Conservation (phyloP, 2,113 vertebrate species). For the Cyprinodon brontotheroides region DNA sequence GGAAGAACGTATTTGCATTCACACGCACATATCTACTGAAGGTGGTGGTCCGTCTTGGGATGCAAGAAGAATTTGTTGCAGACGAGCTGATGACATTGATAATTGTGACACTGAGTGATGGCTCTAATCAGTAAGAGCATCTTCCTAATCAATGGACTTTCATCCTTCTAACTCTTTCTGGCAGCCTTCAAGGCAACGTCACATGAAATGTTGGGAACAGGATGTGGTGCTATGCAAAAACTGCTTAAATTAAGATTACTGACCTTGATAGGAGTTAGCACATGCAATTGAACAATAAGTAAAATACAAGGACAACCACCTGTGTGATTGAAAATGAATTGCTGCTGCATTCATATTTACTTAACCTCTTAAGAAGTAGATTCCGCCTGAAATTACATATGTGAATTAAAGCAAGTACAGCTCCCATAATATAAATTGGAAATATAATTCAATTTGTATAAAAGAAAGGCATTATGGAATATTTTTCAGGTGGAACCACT, state of each 20-base stretch:
- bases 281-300: conserved; percentile 45
- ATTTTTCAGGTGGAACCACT: no score
- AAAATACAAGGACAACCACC: conserved; percentile 11
- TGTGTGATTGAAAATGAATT: neutral
- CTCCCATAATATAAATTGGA: no score
- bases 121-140: conserved; percentile 81
- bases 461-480: no score
- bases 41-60: conserved; percentile 64
- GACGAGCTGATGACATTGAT: conserved; percentile 79
- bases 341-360: neutral
- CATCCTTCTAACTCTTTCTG: conserved; percentile 46
- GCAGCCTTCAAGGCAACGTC: conserved; percentile 53
- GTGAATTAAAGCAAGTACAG: no score
- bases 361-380: neutral
- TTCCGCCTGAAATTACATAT: no score
- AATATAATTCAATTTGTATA: no score
- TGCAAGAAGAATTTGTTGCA: conserved; percentile 53
- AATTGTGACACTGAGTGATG: conserved; percentile 84
- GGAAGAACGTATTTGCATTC: conserved; percentile 32
- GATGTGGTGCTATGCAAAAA: conserved; percentile 72
- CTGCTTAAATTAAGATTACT: conserved; percentile 72
- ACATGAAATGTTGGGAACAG: conserved; percentile 49
- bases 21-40: conserved; percentile 36
- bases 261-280: conserved; percentile 66
- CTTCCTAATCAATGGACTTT: conserved; percentile 80